Base-by-base conservation (phyloP, 2,113 vertebrate genomes). In the Dromaius novaehollandiae region DNA sequence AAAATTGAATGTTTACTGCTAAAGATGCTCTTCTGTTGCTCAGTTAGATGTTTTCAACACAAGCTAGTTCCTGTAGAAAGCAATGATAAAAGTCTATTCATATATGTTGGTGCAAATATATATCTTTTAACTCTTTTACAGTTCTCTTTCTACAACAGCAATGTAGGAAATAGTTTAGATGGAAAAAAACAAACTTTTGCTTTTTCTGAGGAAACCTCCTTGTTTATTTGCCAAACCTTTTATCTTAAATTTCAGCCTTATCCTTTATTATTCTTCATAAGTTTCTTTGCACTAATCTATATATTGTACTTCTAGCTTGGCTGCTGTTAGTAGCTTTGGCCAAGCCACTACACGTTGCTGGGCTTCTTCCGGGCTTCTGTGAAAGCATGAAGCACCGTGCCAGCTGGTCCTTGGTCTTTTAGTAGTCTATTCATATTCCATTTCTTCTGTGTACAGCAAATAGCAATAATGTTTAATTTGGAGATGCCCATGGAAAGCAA, bases 311-410 rank as follows among this genome's bases (percentile, higher is more conserved):
- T 82, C 38, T 30, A 44, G 13, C n/a, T 63, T 44, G 6, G 7
- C 22, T 11, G 1, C 40, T 51, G 20, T 5, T 26, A 8, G 38
- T 56, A 16, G 38, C 21, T 50, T 58, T 42, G 68, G 58, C 34
- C 40, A 53, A 93, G 51, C 13, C 44, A 18, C 16, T 36, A 87
- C 53, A 15, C 32, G 65, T 44, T 70, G 32, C 60, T 1, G 2
- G 36, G 16, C 21, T 63, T 58, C 20, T 9, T 80, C 10, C 36
- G 19, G 38, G 50, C 60, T 79, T 64, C 91, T 95, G 70, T 50
- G 40, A 51, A 16, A 78, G 8, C 2, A 0, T 30, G 44, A 78
- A 87, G 64, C 21, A 70, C 55, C 6, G 0, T 6, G 38, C 32
- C 25, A 70, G 18, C 21, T 1, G 1, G 26, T n/a, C 22, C 71